Base-by-base conservation (phyloP, 2,888 invertebrate species). In the Chrysomela aeneicollis region DNA sequence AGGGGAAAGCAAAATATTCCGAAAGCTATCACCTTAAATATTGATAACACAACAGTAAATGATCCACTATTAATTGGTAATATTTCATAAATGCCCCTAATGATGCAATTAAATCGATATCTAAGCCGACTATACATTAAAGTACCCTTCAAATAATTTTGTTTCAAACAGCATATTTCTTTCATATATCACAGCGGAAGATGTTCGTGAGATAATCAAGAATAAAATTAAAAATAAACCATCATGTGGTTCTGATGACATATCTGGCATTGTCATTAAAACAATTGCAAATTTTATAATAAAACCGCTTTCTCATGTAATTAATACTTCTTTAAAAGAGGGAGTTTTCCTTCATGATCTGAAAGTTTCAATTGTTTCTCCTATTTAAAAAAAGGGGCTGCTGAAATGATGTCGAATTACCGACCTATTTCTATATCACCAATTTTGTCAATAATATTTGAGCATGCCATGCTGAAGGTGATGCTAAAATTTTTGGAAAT, bases 351-450 rank as follows among this genome's bases (percentile, higher is more conserved):
- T 10, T 10, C 32, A 35, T 35, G 32, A 35, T 9, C 32, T 35
- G 32, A 35, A 35, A 9, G 32, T 35, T 35, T 54, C 54, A 17
- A 18, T 35, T 54, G 54, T 54, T 12, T 35, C 54, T 35, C 35
- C 54, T 35, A 35, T 35, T 54, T 54, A 18, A 21, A 35, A 54
- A 54, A 54, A 54, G 32, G 54, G 8, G 30, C 12, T 26, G 54
- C 54, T 54, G 53, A 53, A 53, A 53, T 53, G 53, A 53, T 30
- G 53, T 53, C 53, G 53, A 53, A 53, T 30, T 53, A 6, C 30
- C 53, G n/a, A n/a, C n/a, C n/a, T n/a, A n/a, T n/a, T n/a, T n/a
- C n/a, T n/a, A n/a, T n/a, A n/a, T n/a, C n/a, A 30, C 30, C 53
- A 12, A 17, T 30, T 53, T 30, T 53, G 47, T 47, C 47, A 53